phyloP scores from a whole-genome alignment of 30 jellyfish, hydroid and myxozoan species.

The Pelagia noctiluca region DNA sequence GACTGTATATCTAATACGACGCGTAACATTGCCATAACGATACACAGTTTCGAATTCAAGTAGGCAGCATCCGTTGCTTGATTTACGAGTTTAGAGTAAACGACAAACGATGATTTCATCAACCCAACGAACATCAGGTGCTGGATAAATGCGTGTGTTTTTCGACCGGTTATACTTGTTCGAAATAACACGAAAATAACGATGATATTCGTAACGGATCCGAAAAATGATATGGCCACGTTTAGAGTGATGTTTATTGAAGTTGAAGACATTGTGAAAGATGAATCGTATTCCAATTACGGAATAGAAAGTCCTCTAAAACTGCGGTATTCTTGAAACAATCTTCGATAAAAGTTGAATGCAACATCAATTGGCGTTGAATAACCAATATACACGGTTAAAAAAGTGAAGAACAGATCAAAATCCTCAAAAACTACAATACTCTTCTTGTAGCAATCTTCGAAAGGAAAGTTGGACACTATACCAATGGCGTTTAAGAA shows the following conservation, averaged over 20 bases:
- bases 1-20: constrained; percentile 15
- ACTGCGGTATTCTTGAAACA: too few relatives aligned
- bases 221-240: not conserved
- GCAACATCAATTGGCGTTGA: too few relatives aligned
- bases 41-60: constrained; percentile 47
- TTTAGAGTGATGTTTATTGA: not conserved
- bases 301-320: too few relatives aligned
- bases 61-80: constrained; percentile 19
- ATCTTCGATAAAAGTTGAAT: too few relatives aligned
- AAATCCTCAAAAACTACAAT: too few relatives aligned
- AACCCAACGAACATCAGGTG: constrained; percentile 27
- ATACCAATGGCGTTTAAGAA: too few relatives aligned
- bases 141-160: constrained; percentile 5
- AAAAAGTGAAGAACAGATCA: too few relatives aligned
- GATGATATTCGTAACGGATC: not conserved
- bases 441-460: too few relatives aligned
- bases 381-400: too few relatives aligned
- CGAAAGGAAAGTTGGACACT: too few relatives aligned
- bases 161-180: not conserved
- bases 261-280: too few relatives aligned
- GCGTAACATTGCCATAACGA: constrained; percentile 32
- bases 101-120: constrained; percentile 41
- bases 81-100: constrained; percentile 59
- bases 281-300: too few relatives aligned
- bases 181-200: constrained; percentile 17